Conservation (phyloP, 1,140 invertebrate species). For the Chelonus insularis region DNA sequence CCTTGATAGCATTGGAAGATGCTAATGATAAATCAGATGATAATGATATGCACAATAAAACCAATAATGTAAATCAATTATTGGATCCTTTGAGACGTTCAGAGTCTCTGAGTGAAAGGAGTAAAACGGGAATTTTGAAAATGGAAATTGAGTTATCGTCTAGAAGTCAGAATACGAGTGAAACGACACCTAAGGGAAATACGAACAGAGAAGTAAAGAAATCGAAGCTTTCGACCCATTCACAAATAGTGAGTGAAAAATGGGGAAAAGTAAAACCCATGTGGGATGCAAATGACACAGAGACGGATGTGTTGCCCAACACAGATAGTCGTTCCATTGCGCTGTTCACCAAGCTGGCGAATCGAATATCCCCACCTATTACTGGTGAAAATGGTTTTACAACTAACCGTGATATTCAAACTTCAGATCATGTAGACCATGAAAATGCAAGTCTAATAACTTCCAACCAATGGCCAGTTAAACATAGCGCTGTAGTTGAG, state of each 20-base stretch:
- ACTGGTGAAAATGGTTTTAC: not conserved
- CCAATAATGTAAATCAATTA: not conserved
- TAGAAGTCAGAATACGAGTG: not conserved
- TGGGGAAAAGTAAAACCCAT: not conserved
- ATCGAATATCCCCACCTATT: not conserved
- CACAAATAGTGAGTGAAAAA: not conserved
- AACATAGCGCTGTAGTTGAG: slow-evolving; percentile 81
- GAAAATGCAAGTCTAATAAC: slow-evolving; percentile 28
- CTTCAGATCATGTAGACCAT: not conserved
- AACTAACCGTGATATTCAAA: slow-evolving; percentile 1
- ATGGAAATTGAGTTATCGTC: not conserved
- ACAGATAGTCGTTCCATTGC: not conserved
- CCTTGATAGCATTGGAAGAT: too few species aligned
- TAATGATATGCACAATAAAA: not conserved
- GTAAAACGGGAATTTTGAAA: not conserved
- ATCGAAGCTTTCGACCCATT: not conserved
- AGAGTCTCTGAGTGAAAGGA: not conserved
- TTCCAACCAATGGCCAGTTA: slow-evolving; percentile 74
- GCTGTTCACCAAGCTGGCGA: not conserved
- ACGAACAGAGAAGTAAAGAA: not conserved
- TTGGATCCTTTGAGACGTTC: not conserved
- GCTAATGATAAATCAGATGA: not conserved
- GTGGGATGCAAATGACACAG: not conserved
- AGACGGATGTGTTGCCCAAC: not conserved
- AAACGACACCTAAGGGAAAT: not conserved